Evolutionary conservation across 1,140 invertebrate species (phyloP).

Genomic region (Panagrolaimus sp.): DNA sequence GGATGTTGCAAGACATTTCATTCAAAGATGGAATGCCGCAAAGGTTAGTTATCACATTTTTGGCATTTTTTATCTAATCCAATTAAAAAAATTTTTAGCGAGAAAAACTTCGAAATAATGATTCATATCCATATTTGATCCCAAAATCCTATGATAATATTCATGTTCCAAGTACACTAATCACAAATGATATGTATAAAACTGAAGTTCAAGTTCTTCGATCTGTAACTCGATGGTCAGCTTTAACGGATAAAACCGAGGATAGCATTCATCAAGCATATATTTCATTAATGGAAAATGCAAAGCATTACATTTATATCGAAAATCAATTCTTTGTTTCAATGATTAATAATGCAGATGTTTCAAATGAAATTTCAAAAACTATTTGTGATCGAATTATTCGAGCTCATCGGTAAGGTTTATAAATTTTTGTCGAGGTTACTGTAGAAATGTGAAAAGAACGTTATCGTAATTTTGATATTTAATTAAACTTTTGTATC

Average conservation of each 20-base stretch:
- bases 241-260: constrained; percentile 73
- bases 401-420: constrained; percentile 71
- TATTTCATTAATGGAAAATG: constrained; percentile 79
- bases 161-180: constrained; percentile 58
- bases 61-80: too few species aligned
- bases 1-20: constrained; percentile 90
- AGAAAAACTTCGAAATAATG: constrained; percentile 72
- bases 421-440: not conserved
- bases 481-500: too few species aligned
- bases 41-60: constrained; percentile 67
- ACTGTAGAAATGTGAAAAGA: not conserved
- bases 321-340: constrained; percentile 95
- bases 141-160: constrained; percentile 75
- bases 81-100: constrained; percentile 50
- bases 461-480: too few species aligned
- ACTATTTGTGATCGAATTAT: constrained; percentile 76
- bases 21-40: constrained; percentile 91
- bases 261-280: constrained; percentile 90
- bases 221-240: constrained; percentile 84
- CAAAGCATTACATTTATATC: constrained; percentile 68
- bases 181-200: constrained; percentile 57
- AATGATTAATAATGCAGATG: constrained; percentile 64
- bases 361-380: constrained; percentile 51
- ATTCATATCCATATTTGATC: constrained; percentile 76
- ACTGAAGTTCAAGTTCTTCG: constrained; percentile 71